A percentile compares a stretch with the other conserved stretches of the same genome.
Conservation (phyloP, 2,113 vertebrate genomes). For the cattle (Bos taurus) region DNA sequence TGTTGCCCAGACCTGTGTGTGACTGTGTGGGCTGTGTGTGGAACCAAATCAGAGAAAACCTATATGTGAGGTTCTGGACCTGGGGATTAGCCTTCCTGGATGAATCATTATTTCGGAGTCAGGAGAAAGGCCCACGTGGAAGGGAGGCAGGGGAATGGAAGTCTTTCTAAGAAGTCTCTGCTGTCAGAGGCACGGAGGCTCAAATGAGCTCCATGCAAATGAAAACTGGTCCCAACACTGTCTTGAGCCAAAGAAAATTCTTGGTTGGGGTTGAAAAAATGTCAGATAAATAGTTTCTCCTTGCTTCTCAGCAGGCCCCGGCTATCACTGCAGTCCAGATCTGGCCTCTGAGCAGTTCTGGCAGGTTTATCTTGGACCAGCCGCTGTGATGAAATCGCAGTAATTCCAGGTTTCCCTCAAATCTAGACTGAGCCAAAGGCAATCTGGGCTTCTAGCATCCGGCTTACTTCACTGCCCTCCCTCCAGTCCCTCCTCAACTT, state of each 20-base stretch:
- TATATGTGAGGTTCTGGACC: conserved; percentile 26
- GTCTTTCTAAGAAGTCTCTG: conserved; percentile 70
- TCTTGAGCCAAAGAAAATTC: conserved; percentile 69
- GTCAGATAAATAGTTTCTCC: conserved; percentile 71
- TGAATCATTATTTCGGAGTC: conserved; percentile 39
- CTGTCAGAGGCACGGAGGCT: neutral
- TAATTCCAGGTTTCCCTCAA: conserved; percentile 64
- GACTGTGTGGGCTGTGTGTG: neutral
- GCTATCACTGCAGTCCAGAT: conserved; percentile 56
- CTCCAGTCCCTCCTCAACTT: neutral
- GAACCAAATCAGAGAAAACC: neutral
- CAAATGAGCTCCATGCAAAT: conserved; percentile 52
- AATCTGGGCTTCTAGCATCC: conserved; percentile 41
- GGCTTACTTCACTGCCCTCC: conserved; percentile 36
- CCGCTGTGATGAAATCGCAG: conserved; percentile 59
- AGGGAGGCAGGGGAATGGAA: neutral
- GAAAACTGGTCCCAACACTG: conserved; percentile 46
- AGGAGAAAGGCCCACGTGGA: neutral
- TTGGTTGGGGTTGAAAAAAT: conserved; percentile 65
- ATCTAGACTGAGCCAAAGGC: conserved; percentile 44
- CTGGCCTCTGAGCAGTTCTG: conserved; percentile 57
- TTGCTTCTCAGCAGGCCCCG: conserved; percentile 59
- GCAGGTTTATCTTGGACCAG: conserved; percentile 64
- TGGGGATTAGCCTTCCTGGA: conserved; percentile 33
- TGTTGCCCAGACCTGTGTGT: neutral